Base-by-base conservation (phyloP, 2,113 vertebrate species). In the Barbus barbus region DNA sequence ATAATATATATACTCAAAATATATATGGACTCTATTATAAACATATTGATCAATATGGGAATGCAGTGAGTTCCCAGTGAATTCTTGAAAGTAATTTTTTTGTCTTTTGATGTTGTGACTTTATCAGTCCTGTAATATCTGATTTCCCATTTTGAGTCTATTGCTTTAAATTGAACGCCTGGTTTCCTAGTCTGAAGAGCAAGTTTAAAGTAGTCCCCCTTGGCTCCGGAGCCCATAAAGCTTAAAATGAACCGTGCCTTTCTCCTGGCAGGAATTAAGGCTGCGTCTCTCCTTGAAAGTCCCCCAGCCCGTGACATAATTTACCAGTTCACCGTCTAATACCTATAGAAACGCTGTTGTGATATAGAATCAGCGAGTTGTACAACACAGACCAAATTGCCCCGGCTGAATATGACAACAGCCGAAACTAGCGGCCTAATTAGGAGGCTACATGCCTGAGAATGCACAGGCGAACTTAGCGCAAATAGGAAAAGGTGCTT, bases 401-500 rank as follows among this genome's bases (percentile, higher is more conserved):
- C 92, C 93, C 92, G 91, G 92, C 92, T 91, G 92, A 93, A 93
- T 93, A 93, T 89, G 92, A 88, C 90, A 91, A 86, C 89, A 91
- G 92, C 89, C 90, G 88, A 92, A 94, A 90, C 87, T 91, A 89
- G 91, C 92, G 91, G 88, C 92, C 92, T 94, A 94, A 94, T 94
- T 94, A 92, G 90, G 88, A 82, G 51, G 86, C 91, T 90, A 90
- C 94, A 94, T 94, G 93, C 89, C 92, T 89, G 89, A 85, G 93
- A 95, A 94, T 95, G 93, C 92, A 90, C 92, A 89, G 85, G 86
- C 86, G 90, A 93, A 94, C 92, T 95, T 94, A 94, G 93, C 71
- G 87, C 90, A 94, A 94, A 94, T 94, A 92, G 93, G 92, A 91
- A 94, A 94, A 94, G 93, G 93, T 94, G 86, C 91, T 93, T 92